Base-by-base conservation (phyloP, 23 tunicate species). In the Phallusia fumigata region DNA sequence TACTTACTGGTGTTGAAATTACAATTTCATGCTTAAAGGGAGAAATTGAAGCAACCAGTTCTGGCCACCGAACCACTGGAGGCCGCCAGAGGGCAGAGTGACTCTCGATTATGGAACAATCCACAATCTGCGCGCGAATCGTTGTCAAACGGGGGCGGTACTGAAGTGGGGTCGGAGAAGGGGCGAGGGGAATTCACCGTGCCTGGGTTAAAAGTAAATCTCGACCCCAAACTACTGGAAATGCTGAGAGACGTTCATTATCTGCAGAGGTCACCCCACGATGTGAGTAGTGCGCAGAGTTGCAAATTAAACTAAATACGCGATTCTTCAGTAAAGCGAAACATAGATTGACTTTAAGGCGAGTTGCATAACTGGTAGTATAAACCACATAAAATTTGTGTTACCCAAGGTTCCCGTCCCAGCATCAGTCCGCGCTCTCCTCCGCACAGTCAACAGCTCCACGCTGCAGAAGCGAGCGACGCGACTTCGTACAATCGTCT, bases 221-320 rank as follows among this genome's bases (percentile, higher is more conserved):
- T 93, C n/a, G 92, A 93, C 65, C 36, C 86, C 28, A 93, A 88
- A 53, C 81, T 93, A 32, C 52, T 93, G 36, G 97, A 84, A 72
- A 88, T 88, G 90, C 44, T 93, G 78, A 82, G 97, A 24, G 97
- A 93, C 65, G 89, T 88, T 52, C 84, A 88, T 40, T 81, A 93
- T 80, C 52, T 93, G 78, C 83, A 81, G 51, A 80, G 75, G 72
- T 79, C 97, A 6, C 97, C 97, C 0, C 86, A 92, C 49, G 80
- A 92, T 51, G 97, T 92, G 51, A 69, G 96, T 79, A 21, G 47
- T 3, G 47, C 10, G 47, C 47, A 10, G 47, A 40, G 47, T 40
- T n/a, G n/a, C n/a, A n/a, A n/a, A n/a, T n/a, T n/a, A n/a, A n/a
- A n/a, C n/a, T n/a, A n/a, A n/a, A n/a, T n/a, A n/a, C n/a, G n/a